phyloP scores from a whole-genome alignment of 2,888 invertebrate species.

The Tupiocoris notatus region DNA sequence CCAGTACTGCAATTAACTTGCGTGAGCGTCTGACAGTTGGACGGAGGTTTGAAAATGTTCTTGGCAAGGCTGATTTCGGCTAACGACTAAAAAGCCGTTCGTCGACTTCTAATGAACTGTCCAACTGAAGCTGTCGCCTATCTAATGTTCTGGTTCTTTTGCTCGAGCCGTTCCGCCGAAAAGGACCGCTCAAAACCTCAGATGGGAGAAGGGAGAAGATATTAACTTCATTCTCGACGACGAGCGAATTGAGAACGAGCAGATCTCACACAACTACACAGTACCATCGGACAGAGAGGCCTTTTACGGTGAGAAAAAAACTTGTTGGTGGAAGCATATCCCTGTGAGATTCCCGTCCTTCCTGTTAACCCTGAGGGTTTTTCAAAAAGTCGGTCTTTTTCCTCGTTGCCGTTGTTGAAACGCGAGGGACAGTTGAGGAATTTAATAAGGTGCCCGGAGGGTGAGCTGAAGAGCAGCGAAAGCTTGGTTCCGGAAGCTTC shows the following conservation, averaged over 20 bases:
- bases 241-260: neutral
- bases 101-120: neutral
- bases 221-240: neutral
- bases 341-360: neutral
- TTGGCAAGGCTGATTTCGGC: neutral
- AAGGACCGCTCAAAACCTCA: no score
- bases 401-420: neutral
- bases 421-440: conserved; percentile 23
- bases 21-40: neutral
- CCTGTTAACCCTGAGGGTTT: neutral
- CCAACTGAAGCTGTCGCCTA: no score
- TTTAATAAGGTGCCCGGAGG: conserved; percentile 14
- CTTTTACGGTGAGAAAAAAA: neutral
- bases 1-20: neutral
- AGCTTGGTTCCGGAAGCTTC: neutral
- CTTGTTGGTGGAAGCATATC: no score
- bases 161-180: no score
- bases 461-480: neutral
- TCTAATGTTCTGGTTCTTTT: no score
- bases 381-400: neutral
- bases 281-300: neutral
- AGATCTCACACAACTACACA: no score
- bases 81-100: neutral
- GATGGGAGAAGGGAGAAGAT: neutral
- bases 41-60: neutral